Conservation (phyloP, 1,140 invertebrate species). For the Trachymyrmex cornetzi region DNA sequence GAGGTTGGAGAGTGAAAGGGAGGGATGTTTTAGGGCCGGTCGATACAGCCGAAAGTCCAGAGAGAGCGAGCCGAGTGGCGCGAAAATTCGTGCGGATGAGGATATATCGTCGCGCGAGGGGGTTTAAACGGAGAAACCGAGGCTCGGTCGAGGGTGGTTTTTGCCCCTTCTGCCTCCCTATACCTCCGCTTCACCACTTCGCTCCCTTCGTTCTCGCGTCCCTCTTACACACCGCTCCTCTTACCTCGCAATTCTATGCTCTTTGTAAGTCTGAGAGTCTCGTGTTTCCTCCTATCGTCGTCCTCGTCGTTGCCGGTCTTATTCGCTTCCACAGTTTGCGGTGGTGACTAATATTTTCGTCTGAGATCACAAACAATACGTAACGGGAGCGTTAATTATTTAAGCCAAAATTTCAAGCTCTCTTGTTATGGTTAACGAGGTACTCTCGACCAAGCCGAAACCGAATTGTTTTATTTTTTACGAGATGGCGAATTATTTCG, state of each 20-base stretch:
- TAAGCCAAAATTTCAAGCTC: constrained; percentile 50
- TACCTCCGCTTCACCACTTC: too few relatives aligned
- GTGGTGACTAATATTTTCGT: constrained; percentile 15
- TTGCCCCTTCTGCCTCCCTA: neutral
- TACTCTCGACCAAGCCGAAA: constrained; percentile 6
- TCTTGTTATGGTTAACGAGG: constrained; percentile 47
- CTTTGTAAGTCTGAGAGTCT: constrained; percentile 51
- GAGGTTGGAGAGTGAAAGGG: constrained; percentile 61
- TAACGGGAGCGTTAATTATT: constrained; percentile 53
- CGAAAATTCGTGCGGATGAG: constrained; percentile 74
- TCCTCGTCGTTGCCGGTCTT: constrained; percentile 11
- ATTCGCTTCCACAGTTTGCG: neutral
- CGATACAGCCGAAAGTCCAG: constrained; percentile 84
- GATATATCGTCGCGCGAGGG: constrained; percentile 47
- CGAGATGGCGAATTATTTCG: neutral
- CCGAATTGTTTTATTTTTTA: constrained; percentile 19
- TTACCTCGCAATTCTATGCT: constrained; percentile 16
- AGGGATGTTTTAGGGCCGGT: constrained; percentile 76
- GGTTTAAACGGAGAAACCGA: constrained; percentile 44
- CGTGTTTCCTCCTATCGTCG: constrained; percentile 46
- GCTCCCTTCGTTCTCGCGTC: neutral
- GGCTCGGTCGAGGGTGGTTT: constrained; percentile 28
- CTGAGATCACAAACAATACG: constrained; percentile 41
- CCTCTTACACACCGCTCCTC: neutral
- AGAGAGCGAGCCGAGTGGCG: constrained; percentile 72